phyloP scores from a whole-genome alignment of 2,113 vertebrate genomes.

The Mormoops blainvillei region DNA sequence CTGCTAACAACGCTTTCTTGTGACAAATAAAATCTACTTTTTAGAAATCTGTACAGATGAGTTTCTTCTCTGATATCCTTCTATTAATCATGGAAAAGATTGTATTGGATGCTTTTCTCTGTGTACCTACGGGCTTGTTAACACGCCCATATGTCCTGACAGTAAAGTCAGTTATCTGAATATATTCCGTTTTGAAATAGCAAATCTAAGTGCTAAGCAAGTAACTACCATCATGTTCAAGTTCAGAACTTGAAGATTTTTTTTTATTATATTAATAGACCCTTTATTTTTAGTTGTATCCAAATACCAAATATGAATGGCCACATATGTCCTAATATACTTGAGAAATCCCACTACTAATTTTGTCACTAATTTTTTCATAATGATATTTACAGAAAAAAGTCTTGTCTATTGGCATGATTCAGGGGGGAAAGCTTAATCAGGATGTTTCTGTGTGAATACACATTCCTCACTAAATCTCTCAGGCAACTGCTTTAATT shows the following conservation, averaged over 20 bases:
- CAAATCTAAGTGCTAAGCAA: neutral
- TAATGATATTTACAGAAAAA: neutral
- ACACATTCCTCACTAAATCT: constrained; percentile 83
- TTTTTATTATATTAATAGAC: neutral
- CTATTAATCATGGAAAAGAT: neutral
- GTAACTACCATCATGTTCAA: neutral
- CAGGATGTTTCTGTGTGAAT: constrained; percentile 64
- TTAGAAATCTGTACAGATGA: neutral
- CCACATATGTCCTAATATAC: neutral
- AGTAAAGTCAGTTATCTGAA: neutral
- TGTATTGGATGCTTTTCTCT: neutral
- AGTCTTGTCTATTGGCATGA: constrained; percentile 6
- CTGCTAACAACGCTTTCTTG: neutral
- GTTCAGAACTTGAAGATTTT: neutral
- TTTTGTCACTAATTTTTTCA: constrained; percentile 31
- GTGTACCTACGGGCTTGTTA: neutral
- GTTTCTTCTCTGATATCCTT: neutral
- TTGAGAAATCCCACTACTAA: constrained; percentile 16
- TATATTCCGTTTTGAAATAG: constrained; percentile 2
- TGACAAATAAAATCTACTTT: neutral
- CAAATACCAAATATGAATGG: neutral
- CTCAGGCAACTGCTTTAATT: constrained; percentile 68
- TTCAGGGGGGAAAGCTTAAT: neutral
- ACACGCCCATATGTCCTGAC: neutral
- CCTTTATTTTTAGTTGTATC: neutral